Evolutionary conservation across 2,113 vertebrate genomes (phyloP).

Genomic region (Poecile atricapillus): DNA sequence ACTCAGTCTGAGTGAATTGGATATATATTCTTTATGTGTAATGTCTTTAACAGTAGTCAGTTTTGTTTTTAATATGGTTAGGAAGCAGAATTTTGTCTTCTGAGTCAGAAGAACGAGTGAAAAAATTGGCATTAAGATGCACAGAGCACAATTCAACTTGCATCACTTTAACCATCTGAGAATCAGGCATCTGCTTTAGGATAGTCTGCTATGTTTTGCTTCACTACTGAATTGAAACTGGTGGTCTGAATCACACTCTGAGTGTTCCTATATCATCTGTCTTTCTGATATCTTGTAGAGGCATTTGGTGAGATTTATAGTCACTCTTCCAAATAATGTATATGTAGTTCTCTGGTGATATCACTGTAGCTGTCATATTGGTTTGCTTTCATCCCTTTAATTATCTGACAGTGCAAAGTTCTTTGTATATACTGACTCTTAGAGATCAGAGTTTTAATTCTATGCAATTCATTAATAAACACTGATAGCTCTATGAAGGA

Average conservation of each 20-base stretch:
- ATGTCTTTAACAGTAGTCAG: fast-evolving
- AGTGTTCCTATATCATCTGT: background rate
- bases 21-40: background rate
- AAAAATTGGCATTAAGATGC: background rate
- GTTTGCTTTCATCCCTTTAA: background rate
- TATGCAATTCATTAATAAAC: background rate
- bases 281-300: background rate
- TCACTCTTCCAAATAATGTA: background rate
- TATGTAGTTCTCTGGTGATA: background rate
- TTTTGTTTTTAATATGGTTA: background rate
- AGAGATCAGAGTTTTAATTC: background rate
- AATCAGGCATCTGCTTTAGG: background rate
- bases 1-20: background rate
- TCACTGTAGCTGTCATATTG: background rate
- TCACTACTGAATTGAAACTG: background rate
- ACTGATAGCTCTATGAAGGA: background rate
- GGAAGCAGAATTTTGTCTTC: background rate
- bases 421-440: background rate
- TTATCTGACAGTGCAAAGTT: background rate
- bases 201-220: background rate
- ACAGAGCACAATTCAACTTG: background rate
- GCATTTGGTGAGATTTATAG: background rate
- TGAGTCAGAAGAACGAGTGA: background rate
- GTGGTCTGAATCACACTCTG: background rate
- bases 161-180: background rate